Evolutionary conservation across 2,888 invertebrate species (phyloP), one percentile per base, ranked within the genome.

Genomic region (Athalia circularis): DNA sequence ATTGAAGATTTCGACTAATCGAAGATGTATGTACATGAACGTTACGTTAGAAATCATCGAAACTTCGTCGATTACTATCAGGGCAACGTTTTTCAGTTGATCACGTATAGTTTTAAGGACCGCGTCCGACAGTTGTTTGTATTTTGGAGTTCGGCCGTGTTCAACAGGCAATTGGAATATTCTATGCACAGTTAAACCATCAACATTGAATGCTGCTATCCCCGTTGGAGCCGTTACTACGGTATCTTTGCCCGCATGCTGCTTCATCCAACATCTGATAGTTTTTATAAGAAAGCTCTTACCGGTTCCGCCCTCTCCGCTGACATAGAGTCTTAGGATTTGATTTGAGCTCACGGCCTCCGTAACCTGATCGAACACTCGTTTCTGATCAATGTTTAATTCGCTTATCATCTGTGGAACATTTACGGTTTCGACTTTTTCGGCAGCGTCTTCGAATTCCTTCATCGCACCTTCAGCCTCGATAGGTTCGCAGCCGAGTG

Each of bases 201-300:
- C 82, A 9, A 87, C 82, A 80, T 86, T 85, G 65, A 84, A 85
- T 59, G 86, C 85, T 47, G 85, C 85, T 50, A 87, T 85, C 62
- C 86, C 87, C 61, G 87, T 87, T 8, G 85, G 85, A 2, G 85
- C 87, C 7, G 82, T 82, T 59, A 86, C 82, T 11, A 82, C 84
- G n/a, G 85, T 85, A 80, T 84, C 83, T 81, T 85, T 84, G 11
- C 81, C 78, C 11, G 84, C 29, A 48, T 75, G 29, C 62, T 79
- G 78, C 67, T 82, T 82, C 15, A 84, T 79, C 84, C 84, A 86
- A 29, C 79, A 61, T 83, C 77, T 81, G 0, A 84, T 65, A 9
- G 79, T 80, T 72, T 85, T 81, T 61, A 84, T 85, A 79, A 85
- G 79, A 83, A 77, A 82, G 79, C 84, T 85, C 75, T 86, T 86